Conservation (phyloP, 2,888 invertebrate genomes). For the Blera fallax region DNA sequence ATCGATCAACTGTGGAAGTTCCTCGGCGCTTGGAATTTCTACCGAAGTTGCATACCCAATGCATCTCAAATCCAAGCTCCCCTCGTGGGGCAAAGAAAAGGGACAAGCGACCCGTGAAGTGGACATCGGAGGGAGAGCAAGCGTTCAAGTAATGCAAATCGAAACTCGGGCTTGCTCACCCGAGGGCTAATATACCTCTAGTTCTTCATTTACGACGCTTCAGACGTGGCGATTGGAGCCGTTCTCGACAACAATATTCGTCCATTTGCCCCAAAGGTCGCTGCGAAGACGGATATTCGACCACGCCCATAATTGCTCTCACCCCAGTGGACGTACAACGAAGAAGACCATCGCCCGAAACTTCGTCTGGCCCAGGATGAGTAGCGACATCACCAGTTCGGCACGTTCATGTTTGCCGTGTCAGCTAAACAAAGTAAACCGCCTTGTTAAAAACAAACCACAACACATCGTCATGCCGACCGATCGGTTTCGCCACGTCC, state of each 20-base stretch:
- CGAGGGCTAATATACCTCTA: conserved; percentile 6
- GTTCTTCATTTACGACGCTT: conserved; percentile 32
- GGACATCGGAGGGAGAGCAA: conserved; percentile 56
- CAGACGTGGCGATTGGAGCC: conserved; percentile 22
- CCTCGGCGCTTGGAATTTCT: conserved; percentile 36
- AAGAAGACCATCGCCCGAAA: neutral
- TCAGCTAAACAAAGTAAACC: conserved; percentile 12
- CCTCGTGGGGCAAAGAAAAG: conserved; percentile 57
- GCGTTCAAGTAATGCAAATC: conserved; percentile 63
- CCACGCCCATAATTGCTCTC: neutral
- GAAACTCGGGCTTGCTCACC: conserved; percentile 19
- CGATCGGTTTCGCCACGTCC: conserved; percentile 22
- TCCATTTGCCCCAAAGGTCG: neutral
- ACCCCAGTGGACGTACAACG: conserved; percentile 16
- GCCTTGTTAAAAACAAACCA: conserved; percentile 33
- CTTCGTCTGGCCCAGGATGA: conserved; percentile 48
- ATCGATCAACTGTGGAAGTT: too few relatives aligned
- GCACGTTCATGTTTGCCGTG: conserved; percentile 17
- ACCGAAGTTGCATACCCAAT: conserved; percentile 38
- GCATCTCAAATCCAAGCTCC: conserved; percentile 69
- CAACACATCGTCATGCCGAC: conserved; percentile 34
- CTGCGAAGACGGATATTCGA: conserved; percentile 14
- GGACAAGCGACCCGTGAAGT: conserved; percentile 61
- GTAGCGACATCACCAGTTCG: conserved; percentile 8
- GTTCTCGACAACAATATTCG: neutral